phyloP scores from a whole-genome alignment of 2,888 invertebrate species.

The Drosophila nr. perissopoda region DNA sequence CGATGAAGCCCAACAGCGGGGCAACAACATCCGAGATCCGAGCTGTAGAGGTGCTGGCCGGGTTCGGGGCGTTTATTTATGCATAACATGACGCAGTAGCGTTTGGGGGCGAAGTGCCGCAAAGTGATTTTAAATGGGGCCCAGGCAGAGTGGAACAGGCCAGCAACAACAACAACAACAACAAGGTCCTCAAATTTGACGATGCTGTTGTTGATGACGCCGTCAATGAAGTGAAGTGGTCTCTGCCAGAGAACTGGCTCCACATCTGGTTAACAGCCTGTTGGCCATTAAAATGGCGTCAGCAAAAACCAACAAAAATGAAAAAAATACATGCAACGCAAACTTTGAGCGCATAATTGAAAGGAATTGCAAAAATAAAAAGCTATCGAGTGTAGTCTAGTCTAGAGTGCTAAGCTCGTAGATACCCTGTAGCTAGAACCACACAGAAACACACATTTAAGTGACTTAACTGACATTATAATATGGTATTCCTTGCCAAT shows the following conservation, averaged over 20 bases:
- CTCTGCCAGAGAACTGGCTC: slow-evolving; percentile 19
- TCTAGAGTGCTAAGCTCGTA: not conserved
- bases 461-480: not conserved
- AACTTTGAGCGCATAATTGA: slow-evolving; percentile 27
- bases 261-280: slow-evolving; percentile 34
- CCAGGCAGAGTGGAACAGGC: slow-evolving; percentile 28
- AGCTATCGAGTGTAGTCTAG: not conserved
- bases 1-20: slow-evolving; percentile 31
- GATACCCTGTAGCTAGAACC: not conserved
- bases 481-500: not conserved
- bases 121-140: slow-evolving; percentile 83
- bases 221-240: slow-evolving; percentile 26
- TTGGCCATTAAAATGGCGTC: slow-evolving; percentile 44
- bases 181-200: slow-evolving; percentile 67
- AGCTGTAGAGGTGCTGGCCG: slow-evolving; percentile 19
- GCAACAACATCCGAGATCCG: not conserved
- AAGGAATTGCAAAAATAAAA: slow-evolving; percentile 12
- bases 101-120: slow-evolving; percentile 51
- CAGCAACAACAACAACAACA: slow-evolving; percentile 22
- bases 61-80: slow-evolving; percentile 76
- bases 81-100: slow-evolving; percentile 74
- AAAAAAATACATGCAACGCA: slow-evolving; percentile 23
- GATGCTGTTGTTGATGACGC: slow-evolving; percentile 54
- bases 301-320: not conserved
- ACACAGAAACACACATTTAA: not conserved